Evolutionary conservation across 1,140 invertebrate genomes (phyloP).

Genomic region (Meloidogyne hapla): DNA sequence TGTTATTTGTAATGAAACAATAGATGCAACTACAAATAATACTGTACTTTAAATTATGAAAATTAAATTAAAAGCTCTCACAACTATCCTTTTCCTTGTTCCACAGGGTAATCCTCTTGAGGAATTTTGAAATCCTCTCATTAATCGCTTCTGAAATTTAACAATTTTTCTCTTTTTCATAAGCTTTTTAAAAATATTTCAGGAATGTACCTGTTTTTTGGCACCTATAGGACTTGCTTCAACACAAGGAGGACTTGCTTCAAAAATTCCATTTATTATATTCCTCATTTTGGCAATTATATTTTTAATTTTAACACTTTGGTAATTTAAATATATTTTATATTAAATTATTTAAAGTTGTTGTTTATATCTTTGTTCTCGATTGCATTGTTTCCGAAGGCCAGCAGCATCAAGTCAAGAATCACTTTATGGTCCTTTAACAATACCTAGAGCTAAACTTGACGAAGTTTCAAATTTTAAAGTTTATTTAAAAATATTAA

Average conservation of each 20-base stretch:
- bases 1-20: background rate
- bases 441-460: constrained; percentile 25
- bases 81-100: no score
- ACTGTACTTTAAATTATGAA: background rate
- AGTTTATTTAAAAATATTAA: background rate
- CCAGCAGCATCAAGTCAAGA: constrained; percentile 17
- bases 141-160: no score
- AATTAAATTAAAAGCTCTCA: no score
- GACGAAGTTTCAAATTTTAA: constrained; percentile 10
- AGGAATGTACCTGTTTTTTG: constrained; percentile 53
- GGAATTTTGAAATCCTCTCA: no score
- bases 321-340: constrained; percentile 28
- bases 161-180: no score
- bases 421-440: constrained; percentile 22
- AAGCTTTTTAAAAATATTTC: no score
- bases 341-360: constrained; percentile 7
- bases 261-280: constrained; percentile 54
- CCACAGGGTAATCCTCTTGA: no score
- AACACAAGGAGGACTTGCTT: constrained; percentile 28
- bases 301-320: constrained; percentile 58
- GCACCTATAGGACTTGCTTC: background rate
- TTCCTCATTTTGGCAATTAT: constrained; percentile 56
- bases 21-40: background rate
- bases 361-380: constrained; percentile 16
- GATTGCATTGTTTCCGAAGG: constrained; percentile 7